Percentiles rank a stretch among this genome's conserved stretches.
Conservation (phyloP, 2,797 vertebrate genomes). For the Sebastes kiyomatsui region DNA sequence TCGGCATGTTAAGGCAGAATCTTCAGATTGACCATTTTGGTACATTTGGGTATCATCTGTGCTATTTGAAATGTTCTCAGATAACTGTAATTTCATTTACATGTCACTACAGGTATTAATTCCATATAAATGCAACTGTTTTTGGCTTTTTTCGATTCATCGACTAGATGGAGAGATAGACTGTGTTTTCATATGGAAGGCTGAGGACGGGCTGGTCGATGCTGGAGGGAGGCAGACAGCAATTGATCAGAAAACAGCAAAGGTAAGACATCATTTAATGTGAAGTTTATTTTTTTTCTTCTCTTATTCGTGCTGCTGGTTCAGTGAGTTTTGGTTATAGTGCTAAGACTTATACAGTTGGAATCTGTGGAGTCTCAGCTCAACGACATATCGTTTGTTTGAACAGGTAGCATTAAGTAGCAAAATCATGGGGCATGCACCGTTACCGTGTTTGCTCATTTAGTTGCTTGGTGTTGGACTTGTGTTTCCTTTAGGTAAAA, state of each 20-base stretch:
- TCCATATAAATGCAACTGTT: not conserved
- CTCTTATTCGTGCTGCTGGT: no score
- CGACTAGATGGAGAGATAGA: not conserved
- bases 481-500: no score
- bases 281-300: no score
- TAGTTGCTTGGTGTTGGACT: no score
- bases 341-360: no score
- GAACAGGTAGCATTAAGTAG: not conserved
- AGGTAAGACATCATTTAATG: not conserved
- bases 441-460: no score
- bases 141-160: not conserved
- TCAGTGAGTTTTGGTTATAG: no score
- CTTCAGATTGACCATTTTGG: not conserved
- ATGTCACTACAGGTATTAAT: not conserved
- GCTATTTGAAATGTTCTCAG: not conserved
- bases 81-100: not conserved
- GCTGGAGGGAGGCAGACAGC: no score
- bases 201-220: no score
- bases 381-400: not conserved
- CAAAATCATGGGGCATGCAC: not conserved
- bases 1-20: not conserved
- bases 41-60: not conserved
- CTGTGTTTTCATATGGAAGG: not conserved
- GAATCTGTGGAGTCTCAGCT: not conserved
- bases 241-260: not conserved